Conservation (phyloP, 2,888 invertebrate species). For the Bellardia pandia region DNA sequence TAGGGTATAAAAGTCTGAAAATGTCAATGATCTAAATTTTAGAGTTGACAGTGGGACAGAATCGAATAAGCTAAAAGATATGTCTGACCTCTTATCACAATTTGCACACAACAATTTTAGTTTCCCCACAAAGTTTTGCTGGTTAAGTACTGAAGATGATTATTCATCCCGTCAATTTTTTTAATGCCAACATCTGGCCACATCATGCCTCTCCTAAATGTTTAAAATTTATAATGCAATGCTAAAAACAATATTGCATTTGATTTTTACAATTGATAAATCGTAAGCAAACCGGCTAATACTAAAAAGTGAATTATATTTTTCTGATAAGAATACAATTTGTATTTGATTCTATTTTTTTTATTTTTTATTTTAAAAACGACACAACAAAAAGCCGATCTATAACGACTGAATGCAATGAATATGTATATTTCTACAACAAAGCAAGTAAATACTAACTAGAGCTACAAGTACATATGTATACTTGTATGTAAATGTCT, state of each 20-base stretch:
- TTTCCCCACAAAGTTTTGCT: no score
- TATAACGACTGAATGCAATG: constrained; percentile 8
- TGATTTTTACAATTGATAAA: constrained; percentile 51
- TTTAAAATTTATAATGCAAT: constrained; percentile 7
- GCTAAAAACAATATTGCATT: constrained; percentile 1
- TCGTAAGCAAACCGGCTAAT: constrained; percentile 36
- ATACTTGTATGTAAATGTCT: no score
- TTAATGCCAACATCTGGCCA: constrained; percentile 1
- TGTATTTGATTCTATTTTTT: not conserved
- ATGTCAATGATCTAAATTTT: no score
- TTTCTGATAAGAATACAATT: constrained; percentile 50
- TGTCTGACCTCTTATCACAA: no score
- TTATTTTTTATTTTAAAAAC: constrained; percentile 9
- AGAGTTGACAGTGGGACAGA: no score
- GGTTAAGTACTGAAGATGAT: no score
- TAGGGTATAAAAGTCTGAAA: no score
- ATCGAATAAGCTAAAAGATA: no score
- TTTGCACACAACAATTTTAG: no score
- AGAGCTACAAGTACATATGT: not conserved
- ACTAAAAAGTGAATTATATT: constrained; percentile 27
- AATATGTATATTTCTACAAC: not conserved
- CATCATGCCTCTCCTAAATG: not conserved
- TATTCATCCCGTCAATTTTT: no score
- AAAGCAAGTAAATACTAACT: not conserved
- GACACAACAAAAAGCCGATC: constrained; percentile 20